Base-by-base conservation (phyloP, 2,797 vertebrate genomes). In the Microhierax caerulescens region DNA sequence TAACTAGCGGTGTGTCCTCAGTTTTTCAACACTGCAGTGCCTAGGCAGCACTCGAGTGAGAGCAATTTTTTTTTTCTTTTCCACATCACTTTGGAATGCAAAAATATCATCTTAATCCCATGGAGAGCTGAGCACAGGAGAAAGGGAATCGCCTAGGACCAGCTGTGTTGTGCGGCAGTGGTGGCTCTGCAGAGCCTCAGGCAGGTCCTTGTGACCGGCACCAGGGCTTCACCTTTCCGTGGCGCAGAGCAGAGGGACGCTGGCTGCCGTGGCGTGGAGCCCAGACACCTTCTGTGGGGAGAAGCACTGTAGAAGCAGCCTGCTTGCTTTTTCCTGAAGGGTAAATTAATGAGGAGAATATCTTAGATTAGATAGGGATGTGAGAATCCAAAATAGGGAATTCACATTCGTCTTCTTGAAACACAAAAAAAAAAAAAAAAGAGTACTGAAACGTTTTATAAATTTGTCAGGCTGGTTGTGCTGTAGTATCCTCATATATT, bases 351-450 rank as follows among this genome's bases (percentile, higher is more conserved):
- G 7, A 65, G 37, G 34, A 54, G 16, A 47, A 76, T 30, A 36
- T 56, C 11, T 65, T 65, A 22, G 41, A 11, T n/a, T 41, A 23
- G 76, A 24, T 67, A 34, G 13, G 37, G 37, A 47, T 64, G 23
- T 82, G 50, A 34, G 27, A 85, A 69, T 78, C 23, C 51, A 48
- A 79, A 93, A 60, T 10, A 57, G 75, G 27, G 25, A 88, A 22
- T 41, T 39, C 30, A 28, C 18, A 12, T 37, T 48, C 18, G 39
- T n/a, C 17, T 8, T 87, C 50, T 79, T 88, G 63, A 77, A 77
- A 20, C 0, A 2, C 4, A 15, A 57, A 65, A 19, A 5, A 22
- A 21, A 34, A 2, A 3, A 15, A 57, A 65, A 19, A 5, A 22
- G 21, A 34, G 39, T 11, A 3, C 5, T 7, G 41, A n/a, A 45